Conservation (phyloP, 2,888 invertebrate genomes). For the Embidobia sp. region DNA sequence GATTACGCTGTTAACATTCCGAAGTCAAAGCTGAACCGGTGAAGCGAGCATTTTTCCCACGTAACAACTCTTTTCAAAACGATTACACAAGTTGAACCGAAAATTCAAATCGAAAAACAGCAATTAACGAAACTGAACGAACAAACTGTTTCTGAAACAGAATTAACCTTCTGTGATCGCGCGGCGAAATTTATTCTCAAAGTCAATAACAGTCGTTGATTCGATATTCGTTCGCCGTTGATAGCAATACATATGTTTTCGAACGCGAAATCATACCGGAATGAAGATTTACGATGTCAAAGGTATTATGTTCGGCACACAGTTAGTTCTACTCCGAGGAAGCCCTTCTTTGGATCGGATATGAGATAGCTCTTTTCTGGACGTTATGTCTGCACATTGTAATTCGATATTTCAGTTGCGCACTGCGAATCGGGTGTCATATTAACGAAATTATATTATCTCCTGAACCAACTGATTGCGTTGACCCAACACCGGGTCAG, state of each 20-base stretch:
- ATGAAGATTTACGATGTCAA: conserved; percentile 47
- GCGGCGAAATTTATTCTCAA: conserved; percentile 24
- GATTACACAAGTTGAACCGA: too few species aligned
- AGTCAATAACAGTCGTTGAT: conserved; percentile 19
- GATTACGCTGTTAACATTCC: too few species aligned
- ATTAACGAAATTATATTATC: conserved; percentile 46
- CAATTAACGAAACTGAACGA: conserved; percentile 25
- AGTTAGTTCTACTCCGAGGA: conserved; percentile 38
- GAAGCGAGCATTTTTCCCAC: too few species aligned
- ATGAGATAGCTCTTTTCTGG: conserved; percentile 52
- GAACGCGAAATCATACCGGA: conserved; percentile 24
- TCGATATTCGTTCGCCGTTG: conserved; percentile 24
- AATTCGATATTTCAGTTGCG: conserved; percentile 37
- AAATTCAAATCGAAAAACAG: conserved; percentile 13
- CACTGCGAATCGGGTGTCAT: conserved; percentile 44
- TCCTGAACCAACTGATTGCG: conserved; percentile 23
- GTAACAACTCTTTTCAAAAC: too few species aligned
- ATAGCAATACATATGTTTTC: conserved; percentile 42
- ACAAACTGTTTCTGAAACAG: conserved; percentile 27
- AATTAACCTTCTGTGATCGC: too few species aligned
- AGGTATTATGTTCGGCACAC: conserved; percentile 42
- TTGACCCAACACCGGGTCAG: conserved; percentile 20
- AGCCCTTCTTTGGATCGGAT: conserved; percentile 54
- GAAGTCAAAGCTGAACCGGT: too few species aligned
- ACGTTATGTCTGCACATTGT: conserved; percentile 33